Evolutionary conservation across 2,797 vertebrate species (phyloP), one percentile per base, ranked within the genome.

Genomic region (Pempheris klunzingeri): DNA sequence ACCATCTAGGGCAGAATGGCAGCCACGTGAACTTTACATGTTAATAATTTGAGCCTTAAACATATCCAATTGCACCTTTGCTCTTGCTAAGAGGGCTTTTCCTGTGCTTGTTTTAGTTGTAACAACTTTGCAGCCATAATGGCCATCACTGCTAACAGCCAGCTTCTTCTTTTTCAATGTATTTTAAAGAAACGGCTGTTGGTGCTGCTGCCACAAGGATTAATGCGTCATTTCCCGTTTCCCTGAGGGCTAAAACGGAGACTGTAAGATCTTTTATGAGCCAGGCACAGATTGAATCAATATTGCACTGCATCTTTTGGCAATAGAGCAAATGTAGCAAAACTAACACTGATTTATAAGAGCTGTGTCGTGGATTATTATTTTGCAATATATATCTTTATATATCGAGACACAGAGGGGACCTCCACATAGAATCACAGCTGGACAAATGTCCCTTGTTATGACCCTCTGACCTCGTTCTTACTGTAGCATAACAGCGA

Each of bases 311-410:
- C 30, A 34, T 71, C 24, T 46, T 71, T 50, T 46, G 26, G 38
- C 69, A 44, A 47, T 65, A 67, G 46, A 60, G 62, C 22, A 72
- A 83, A 80, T 70, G 32, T 30, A 71, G 24, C 69, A 74, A 69
- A 79, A 77, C 46, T 24, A 58, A 55, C 24, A 36, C 5, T 14
- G 15, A 41, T 57, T 63, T 14, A 66, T 50, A 32, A 32, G 47
- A 3, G 15, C 49, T 7, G 13, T 13, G 44, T 50, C 58, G 54
- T 15, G 15, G 57, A 55, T 60, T 44, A 52, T 66, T 64, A 17
- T 41, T 49, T 58, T 26, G 11, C 73, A 50, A 60, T 71, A 60
- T 49, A 43, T 44, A 34, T 59, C 62, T 52, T 46, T 54, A 60
- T 26, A 43, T 43, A 36, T 39, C 18, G 66, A 60, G 30, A 59